These are phyloP conservation scores for Drosophila borealis DNA, from an alignment of 2,888 invertebrate genomes.

Conservation along the genomic window DNA sequence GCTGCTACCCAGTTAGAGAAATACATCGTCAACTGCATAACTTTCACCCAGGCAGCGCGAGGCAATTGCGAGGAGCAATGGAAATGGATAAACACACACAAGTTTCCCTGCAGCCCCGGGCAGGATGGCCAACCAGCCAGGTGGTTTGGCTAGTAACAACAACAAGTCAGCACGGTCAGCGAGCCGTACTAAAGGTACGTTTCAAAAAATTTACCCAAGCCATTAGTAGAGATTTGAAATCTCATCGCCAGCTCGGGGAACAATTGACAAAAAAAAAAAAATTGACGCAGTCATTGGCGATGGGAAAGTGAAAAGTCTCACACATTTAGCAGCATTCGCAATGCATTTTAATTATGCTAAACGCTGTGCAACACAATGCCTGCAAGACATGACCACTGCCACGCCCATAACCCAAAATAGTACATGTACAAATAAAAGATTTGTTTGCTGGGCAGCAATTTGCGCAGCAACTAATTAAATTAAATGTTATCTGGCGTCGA, in stretches of 20 bases:
- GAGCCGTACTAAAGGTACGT: constrained; percentile 12
- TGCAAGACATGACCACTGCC: constrained; percentile 27
- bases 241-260: constrained; percentile 24
- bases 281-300: constrained; percentile 44
- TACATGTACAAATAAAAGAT: neutral
- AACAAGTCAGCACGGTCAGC: constrained; percentile 13
- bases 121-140: constrained; percentile 28
- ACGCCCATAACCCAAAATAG: constrained; percentile 17
- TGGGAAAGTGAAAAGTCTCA: constrained; percentile 62
- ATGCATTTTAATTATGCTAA: constrained; percentile 45
- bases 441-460: constrained; percentile 10
- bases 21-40: constrained; percentile 33
- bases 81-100: constrained; percentile 21
- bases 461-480: constrained; percentile 36
- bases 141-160: constrained; percentile 2
- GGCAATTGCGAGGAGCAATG: constrained; percentile 14
- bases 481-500: constrained; percentile 18
- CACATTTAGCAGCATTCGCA: constrained; percentile 42
- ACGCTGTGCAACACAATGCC: constrained; percentile 22
- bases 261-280: constrained; percentile 33
- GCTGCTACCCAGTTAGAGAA: constrained; percentile 19
- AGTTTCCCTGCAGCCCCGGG: constrained; percentile 26
- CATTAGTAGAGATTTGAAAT: constrained; percentile 46
- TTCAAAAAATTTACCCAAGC: constrained; percentile 21
- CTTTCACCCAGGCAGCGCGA: constrained; percentile 41